Percentiles rank a stretch among this genome's conserved stretches.
phyloP scores from a whole-genome alignment of 2,888 invertebrate species.

The Xanthia icteritia region DNA sequence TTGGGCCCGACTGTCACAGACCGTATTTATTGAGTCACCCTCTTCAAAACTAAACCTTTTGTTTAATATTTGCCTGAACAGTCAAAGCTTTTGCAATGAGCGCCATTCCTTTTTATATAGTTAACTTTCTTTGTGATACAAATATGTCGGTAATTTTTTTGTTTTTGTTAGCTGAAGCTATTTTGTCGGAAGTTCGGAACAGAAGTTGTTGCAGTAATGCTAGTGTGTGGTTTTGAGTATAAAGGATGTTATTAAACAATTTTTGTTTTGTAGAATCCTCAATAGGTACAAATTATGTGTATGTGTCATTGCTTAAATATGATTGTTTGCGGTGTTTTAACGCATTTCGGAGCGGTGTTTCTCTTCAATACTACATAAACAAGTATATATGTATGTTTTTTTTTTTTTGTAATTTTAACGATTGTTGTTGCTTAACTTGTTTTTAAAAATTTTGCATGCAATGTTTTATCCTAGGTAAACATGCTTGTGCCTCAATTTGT shows the following conservation, averaged over 20 bases:
- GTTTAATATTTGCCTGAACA: conserved; percentile 50
- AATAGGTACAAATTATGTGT: neutral
- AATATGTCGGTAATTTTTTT: conserved; percentile 21
- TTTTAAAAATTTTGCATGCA: too few relatives aligned
- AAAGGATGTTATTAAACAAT: too few relatives aligned
- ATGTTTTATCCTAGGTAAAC: too few relatives aligned
- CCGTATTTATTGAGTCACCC: conserved; percentile 56
- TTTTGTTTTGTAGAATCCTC: neutral
- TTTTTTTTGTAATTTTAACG: too few relatives aligned
- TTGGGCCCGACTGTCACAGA: conserved; percentile 33
- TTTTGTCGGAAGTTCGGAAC: neutral
- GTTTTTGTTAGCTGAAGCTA: neutral
- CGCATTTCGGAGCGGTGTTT: neutral
- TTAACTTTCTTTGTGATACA: conserved; percentile 19
- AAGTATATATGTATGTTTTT: too few relatives aligned
- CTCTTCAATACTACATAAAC: neutral
- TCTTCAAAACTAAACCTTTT: conserved; percentile 52
- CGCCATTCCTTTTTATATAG: conserved; percentile 18
- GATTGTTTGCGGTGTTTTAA: neutral
- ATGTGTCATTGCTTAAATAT: neutral
- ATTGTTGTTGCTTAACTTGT: too few relatives aligned
- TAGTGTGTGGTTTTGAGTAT: neutral
- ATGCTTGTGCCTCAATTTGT: too few relatives aligned
- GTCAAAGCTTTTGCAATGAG: conserved; percentile 55
- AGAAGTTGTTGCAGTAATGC: neutral